A percentile compares a stretch with the other conserved stretches of the same genome.
Conservation (phyloP, 2,888 invertebrate genomes). For the Catotricha subobsoleta region DNA sequence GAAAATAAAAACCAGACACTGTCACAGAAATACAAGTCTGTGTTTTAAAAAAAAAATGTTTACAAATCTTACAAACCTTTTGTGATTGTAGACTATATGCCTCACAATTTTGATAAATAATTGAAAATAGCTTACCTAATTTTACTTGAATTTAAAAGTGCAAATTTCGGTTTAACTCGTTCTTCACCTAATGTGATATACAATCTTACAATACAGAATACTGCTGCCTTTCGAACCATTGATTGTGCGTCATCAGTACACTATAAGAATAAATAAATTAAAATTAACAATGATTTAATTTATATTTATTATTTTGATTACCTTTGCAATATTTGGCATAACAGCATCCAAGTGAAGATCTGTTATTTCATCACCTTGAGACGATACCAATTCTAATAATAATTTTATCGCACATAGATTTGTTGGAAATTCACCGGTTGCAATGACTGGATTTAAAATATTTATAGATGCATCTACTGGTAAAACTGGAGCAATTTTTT, state of each 20-base stretch:
- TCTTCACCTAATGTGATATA: slow-evolving; percentile 80
- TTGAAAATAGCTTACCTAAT: slow-evolving; percentile 29
- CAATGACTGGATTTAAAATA: slow-evolving; percentile 59
- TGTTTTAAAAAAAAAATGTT: too few species aligned
- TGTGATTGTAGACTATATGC: too few species aligned
- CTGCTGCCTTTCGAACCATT: slow-evolving; percentile 85
- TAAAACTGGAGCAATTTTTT: slow-evolving; percentile 56
- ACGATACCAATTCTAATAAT: slow-evolving; percentile 66
- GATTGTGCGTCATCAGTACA: slow-evolving; percentile 84
- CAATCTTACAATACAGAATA: slow-evolving; percentile 93
- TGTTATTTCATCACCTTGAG: slow-evolving; percentile 49
- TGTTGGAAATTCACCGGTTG: slow-evolving; percentile 69
- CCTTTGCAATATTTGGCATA: slow-evolving; percentile 78
- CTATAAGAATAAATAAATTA: slow-evolving; percentile 33
- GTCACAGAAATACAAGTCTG: too few species aligned
- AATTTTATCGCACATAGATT: slow-evolving; percentile 88
- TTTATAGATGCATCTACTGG: slow-evolving; percentile 61
- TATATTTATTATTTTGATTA: too few species aligned
- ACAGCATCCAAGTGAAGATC: slow-evolving; percentile 59
- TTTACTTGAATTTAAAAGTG: slow-evolving; percentile 74
- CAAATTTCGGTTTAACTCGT: slow-evolving; percentile 61
- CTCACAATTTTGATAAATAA: not conserved
- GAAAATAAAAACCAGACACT: too few species aligned
- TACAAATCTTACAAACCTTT: too few species aligned
- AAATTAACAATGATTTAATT: slow-evolving; percentile 1